Conservation (phyloP, 2,113 vertebrate species). For the Hippotragus niger region DNA sequence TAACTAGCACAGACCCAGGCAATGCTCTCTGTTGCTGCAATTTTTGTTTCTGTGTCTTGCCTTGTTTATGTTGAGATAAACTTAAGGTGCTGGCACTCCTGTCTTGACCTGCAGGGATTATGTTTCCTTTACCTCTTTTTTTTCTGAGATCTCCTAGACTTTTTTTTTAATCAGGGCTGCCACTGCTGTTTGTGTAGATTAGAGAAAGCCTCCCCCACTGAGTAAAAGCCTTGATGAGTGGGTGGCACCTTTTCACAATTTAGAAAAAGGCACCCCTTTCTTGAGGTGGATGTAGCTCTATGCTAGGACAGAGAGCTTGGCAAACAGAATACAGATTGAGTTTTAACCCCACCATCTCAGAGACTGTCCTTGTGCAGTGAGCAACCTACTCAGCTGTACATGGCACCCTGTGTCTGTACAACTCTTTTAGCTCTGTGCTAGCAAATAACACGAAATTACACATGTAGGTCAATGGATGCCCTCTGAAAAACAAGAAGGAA, state of each 20-base stretch:
- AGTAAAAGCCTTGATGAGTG: background rate
- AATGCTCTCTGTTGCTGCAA: background rate
- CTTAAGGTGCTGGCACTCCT: rapidly evolving
- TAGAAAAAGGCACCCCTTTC: background rate
- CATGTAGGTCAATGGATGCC: rapidly evolving
- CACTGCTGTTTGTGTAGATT: background rate
- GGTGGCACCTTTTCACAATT: background rate
- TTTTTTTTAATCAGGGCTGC: background rate
- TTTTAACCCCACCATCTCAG: background rate
- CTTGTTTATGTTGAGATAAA: background rate
- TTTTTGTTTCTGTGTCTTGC: background rate
- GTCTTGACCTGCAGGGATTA: rapidly evolving
- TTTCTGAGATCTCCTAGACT: background rate
- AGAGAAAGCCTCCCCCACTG: background rate
- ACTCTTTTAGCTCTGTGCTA: no score
- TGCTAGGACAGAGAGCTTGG: background rate
- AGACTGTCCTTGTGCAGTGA: background rate
- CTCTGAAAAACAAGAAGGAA: background rate
- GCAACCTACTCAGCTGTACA: background rate
- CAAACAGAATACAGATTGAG: background rate
- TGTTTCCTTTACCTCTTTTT: background rate
- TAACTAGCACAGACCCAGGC: no score
- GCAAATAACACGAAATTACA: no score
- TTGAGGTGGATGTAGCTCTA: background rate
- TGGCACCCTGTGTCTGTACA: no score